phyloP scores from a whole-genome alignment of 2,888 invertebrate genomes.

The Willowsia nigromaculata region DNA sequence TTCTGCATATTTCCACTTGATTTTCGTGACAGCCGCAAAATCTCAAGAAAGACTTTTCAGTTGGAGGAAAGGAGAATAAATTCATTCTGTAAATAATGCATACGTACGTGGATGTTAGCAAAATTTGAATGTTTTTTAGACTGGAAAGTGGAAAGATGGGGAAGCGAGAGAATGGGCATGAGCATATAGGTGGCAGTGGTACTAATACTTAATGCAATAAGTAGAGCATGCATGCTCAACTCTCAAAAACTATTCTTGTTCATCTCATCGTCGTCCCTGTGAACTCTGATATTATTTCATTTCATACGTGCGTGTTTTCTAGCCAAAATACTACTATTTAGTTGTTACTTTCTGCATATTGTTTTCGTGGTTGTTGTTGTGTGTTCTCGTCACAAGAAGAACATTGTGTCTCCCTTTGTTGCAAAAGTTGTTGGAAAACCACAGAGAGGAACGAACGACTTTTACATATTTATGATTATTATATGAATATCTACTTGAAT shows the following conservation, averaged over 20 bases:
- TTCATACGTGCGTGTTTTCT: not conserved
- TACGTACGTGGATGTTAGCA: not conserved
- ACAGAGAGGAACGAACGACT: slow-evolving; percentile 45
- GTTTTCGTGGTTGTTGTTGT: not conserved
- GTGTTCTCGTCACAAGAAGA: not conserved
- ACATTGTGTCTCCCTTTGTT: not conserved
- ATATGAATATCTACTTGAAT: slow-evolving; percentile 25
- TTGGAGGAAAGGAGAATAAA: not conserved
- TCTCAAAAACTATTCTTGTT: not conserved
- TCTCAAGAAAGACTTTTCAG: not conserved
- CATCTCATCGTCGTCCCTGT: not conserved
- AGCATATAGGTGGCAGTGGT: not conserved
- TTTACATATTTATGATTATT: slow-evolving; percentile 50
- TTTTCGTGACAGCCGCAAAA: slow-evolving; percentile 46
- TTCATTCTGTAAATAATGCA: too few relatives aligned
- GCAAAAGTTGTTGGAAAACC: slow-evolving; percentile 37
- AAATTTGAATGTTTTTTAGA: not conserved
- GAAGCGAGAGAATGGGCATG: not conserved
- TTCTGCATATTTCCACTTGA: slow-evolving; percentile 23
- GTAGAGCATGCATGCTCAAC: slow-evolving; percentile 18
- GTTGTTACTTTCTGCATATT: not conserved
- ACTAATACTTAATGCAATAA: not conserved
- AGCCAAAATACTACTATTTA: not conserved
- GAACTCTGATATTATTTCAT: not conserved
- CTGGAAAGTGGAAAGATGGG: not conserved